These are phyloP conservation scores for Sigmodon hispidus DNA, from an alignment of 2,113 vertebrate species.

Conservation along the genomic window DNA sequence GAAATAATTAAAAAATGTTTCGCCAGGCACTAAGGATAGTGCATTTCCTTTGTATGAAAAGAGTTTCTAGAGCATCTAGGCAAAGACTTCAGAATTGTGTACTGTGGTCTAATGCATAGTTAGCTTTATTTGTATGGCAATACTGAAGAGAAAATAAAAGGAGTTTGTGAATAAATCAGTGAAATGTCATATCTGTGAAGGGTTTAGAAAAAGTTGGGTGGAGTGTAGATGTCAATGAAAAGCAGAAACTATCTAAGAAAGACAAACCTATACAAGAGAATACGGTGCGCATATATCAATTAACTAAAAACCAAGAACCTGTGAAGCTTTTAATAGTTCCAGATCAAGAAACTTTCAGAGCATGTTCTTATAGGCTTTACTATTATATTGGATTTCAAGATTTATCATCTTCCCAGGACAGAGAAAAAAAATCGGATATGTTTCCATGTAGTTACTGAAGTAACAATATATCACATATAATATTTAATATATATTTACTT, in stretches of 20 bases:
- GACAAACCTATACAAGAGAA: not conserved
- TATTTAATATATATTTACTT: not conserved
- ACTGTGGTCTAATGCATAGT: not conserved
- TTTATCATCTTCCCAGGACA: not conserved
- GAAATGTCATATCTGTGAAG: not conserved
- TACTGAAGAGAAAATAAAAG: not conserved
- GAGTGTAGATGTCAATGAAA: not conserved
- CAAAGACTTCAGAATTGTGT: not conserved
- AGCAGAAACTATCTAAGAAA: not conserved
- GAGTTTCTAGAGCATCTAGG: not conserved
- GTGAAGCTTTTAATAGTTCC: not conserved
- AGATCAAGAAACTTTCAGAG: not conserved
- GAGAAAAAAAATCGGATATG: not conserved
- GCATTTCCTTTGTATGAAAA: not conserved
- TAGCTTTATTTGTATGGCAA: not conserved
- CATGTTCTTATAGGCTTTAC: not conserved
- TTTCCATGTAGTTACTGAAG: not conserved
- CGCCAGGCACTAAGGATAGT: not conserved
- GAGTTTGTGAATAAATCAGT: not conserved
- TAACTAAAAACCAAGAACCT: not conserved
- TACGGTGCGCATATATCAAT: not conserved
- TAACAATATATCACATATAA: not conserved
- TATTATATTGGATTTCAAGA: not conserved
- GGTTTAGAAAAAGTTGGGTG: not conserved
- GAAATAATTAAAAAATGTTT: slow-evolving; percentile 10